A percentile compares a stretch with the other conserved stretches of the same genome.
These are phyloP conservation scores for Atractosteus spatula DNA, from an alignment of 2,113 vertebrate species.

Conservation along the genomic window DNA sequence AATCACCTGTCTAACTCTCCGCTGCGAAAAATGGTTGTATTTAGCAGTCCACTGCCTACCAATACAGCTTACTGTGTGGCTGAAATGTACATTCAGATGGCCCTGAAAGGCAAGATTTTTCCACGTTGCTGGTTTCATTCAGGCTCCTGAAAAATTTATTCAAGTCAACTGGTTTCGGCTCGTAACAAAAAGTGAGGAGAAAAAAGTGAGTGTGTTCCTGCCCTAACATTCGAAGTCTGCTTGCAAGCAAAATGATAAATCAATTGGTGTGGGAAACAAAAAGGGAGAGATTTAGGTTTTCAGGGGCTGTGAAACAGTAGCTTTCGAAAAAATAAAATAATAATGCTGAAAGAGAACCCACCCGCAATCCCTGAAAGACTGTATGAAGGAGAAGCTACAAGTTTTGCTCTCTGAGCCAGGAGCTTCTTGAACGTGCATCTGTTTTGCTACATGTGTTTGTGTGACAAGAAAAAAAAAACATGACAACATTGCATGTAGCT, in stretches of 20 bases:
- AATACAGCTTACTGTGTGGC: constrained; percentile 94
- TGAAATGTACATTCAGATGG: constrained; percentile 98
- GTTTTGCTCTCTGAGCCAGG: constrained; percentile 38
- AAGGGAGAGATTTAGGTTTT: constrained; percentile 63
- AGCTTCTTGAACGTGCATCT: too few relatives aligned
- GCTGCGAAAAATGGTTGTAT: constrained; percentile 96
- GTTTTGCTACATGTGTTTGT: too few relatives aligned
- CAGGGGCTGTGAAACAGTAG: constrained; percentile 78
- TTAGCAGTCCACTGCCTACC: constrained; percentile 98
- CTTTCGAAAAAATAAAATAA: constrained; percentile 50
- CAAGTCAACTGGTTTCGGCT: constrained; percentile 89
- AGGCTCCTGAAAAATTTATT: constrained; percentile 89
- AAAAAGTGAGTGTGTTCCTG: constrained; percentile 72
- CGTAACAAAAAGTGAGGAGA: constrained; percentile 64
- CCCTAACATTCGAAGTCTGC: constrained; percentile 79
- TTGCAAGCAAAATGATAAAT: constrained; percentile 87
- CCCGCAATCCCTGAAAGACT: constrained; percentile 48
- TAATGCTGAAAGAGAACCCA: constrained; percentile 46
- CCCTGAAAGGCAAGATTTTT: constrained; percentile 99
- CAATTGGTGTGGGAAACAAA: constrained; percentile 80
- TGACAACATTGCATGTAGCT: too few relatives aligned
- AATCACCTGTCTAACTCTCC: constrained; percentile 98
- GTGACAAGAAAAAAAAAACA: too few relatives aligned
- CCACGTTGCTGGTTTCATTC: constrained; percentile 99
- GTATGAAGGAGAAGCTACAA: constrained; percentile 58